A percentile compares a stretch with the other conserved stretches of the same genome.
Conservation (phyloP, 2,797 vertebrate species). For the Mormyrus proboscirostris region DNA sequence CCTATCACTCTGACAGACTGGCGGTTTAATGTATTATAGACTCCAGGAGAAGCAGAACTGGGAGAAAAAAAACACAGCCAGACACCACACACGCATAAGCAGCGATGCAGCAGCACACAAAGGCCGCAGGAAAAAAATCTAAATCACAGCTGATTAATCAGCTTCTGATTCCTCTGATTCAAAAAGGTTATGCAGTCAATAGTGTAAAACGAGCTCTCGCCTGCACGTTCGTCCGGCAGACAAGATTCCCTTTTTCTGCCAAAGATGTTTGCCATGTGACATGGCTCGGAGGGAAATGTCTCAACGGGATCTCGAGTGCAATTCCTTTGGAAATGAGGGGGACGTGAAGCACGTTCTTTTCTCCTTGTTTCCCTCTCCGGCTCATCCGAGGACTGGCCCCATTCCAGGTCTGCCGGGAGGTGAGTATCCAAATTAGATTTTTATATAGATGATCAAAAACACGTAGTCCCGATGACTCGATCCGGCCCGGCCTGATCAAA, state of each 20-base stretch:
- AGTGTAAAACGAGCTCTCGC: slow-evolving; percentile 71
- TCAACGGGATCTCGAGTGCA: slow-evolving; percentile 29
- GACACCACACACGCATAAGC: slow-evolving; percentile 37
- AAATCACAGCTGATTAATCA: slow-evolving; percentile 82
- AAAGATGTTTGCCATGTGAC: slow-evolving; percentile 52
- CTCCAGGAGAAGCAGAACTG: slow-evolving; percentile 39
- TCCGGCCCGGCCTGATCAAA: slow-evolving; percentile 25
- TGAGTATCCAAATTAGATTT: slow-evolving; percentile 40
- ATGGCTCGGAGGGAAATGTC: slow-evolving; percentile 32
- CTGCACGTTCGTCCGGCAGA: slow-evolving; percentile 60
- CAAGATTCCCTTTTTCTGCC: slow-evolving; percentile 55
- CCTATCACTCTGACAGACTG: slow-evolving; percentile 72
- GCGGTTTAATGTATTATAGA: slow-evolving; percentile 71
- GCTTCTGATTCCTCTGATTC: slow-evolving; percentile 73
- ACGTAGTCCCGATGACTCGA: slow-evolving; percentile 32
- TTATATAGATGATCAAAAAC: slow-evolving; percentile 44
- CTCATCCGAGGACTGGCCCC: slow-evolving; percentile 36
- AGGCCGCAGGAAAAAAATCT: slow-evolving; percentile 63
- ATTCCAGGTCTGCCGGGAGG: slow-evolving; percentile 38
- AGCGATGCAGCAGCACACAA: slow-evolving; percentile 53
- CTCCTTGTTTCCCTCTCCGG: slow-evolving; percentile 36
- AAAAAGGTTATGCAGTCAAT: slow-evolving; percentile 76
- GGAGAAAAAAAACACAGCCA: slow-evolving; percentile 31
- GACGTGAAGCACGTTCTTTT: slow-evolving; percentile 19
- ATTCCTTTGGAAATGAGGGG: slow-evolving; percentile 30